These are phyloP conservation scores for Tineola bisselliella DNA, from an alignment of 2,888 invertebrate species.

Conservation along the genomic window DNA sequence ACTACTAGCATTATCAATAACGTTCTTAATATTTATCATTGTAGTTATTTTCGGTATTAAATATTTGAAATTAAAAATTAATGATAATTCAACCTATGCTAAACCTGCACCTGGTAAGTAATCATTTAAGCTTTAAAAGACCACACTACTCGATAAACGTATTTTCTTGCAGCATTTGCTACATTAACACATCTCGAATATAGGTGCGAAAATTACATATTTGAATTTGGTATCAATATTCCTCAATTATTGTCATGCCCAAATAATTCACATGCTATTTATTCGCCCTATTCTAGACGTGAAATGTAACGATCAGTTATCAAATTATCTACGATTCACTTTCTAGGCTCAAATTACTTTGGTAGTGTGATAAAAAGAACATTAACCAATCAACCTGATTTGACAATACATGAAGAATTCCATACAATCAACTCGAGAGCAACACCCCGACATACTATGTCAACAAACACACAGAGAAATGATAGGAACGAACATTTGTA, in stretches of 20 bases:
- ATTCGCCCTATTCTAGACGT: no score
- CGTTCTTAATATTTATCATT: constrained; percentile 53
- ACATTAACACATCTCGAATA: no score
- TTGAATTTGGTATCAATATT: no score
- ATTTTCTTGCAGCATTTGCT: no score
- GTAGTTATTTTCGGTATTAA: constrained; percentile 52
- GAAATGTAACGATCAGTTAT: no score
- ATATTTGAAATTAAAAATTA: constrained; percentile 54
- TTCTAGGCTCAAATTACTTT: constrained; percentile 73
- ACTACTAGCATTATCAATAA: constrained; percentile 47
- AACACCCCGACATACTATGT: constrained; percentile 59
- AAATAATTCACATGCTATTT: no score
- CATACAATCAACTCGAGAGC: constrained; percentile 79
- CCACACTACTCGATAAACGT: no score
- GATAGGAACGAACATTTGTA: constrained; percentile 79
- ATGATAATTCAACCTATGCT: constrained; percentile 49
- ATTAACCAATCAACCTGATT: constrained; percentile 81
- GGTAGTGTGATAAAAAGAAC: constrained; percentile 86
- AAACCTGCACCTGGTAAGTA: constrained; percentile 52
- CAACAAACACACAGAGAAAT: constrained; percentile 66
- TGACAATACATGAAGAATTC: constrained; percentile 76
- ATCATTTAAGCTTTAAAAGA: background rate
- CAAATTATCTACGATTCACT: no score
- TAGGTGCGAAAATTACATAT: no score
- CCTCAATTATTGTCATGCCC: no score